Percentiles rank a stretch among this genome's conserved stretches.
These are phyloP conservation scores for Acrobasis suavella DNA, from an alignment of 2,888 invertebrate genomes.

Conservation along the genomic window DNA sequence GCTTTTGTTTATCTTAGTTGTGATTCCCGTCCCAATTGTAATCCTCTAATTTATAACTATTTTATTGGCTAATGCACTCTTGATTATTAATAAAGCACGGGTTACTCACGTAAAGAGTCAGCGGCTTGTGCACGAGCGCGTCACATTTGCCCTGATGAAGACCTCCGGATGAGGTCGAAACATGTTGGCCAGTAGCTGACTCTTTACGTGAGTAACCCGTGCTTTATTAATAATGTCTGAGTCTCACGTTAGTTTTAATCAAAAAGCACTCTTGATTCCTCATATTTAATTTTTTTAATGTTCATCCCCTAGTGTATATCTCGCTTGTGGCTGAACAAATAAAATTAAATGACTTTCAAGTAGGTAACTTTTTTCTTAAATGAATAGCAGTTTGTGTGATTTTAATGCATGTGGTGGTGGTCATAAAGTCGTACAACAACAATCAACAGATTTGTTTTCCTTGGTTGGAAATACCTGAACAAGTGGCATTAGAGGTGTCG, in stretches of 20 bases:
- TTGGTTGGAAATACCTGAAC: not conserved
- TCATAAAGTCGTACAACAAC: not conserved
- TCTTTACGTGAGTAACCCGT: no score
- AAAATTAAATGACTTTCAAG: not conserved
- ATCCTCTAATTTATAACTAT: not conserved
- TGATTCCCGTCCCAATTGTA: not conserved
- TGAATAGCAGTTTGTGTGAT: not conserved
- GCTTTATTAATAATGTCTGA: no score
- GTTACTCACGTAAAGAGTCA: no score
- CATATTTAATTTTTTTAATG: not conserved
- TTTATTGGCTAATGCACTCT: not conserved
- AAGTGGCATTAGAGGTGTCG: not conserved
- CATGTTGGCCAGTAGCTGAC: no score
- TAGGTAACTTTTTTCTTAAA: no score
- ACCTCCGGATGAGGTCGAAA: no score
- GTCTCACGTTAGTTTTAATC: no score
- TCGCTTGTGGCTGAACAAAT: not conserved
- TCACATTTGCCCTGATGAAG: no score
- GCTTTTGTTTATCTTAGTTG: constrained; percentile 28
- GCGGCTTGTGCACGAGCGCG: no score
- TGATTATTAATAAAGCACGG: no score
- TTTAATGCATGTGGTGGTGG: not conserved
- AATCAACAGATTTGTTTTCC: not conserved
- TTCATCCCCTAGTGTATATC: not conserved
- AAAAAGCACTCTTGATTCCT: not conserved